Base-by-base conservation (phyloP, 2,888 invertebrate genomes). In the Synanthedon myopaeformis region DNA sequence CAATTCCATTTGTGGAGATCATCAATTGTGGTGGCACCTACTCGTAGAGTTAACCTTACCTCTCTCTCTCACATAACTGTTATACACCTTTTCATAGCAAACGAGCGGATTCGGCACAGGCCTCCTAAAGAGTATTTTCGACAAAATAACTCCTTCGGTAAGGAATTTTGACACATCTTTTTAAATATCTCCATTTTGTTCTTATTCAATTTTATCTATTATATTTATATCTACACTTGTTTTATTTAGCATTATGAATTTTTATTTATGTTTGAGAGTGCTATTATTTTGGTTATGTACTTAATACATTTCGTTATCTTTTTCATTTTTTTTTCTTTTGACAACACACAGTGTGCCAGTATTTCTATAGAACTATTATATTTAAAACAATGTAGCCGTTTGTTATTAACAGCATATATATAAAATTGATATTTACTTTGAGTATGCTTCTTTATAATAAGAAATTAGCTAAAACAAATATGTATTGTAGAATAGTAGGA, bases 101-200 rank as follows among this genome's bases (percentile, higher is more conserved):
- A 84, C 88, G 76, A 84, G 82, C 76, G 88, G 88, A 88, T 88
- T 88, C 85, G 88, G 88, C 85, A 88, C 88, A 84, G 88, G 88
- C 76, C 88, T 88, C 66, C 88, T 88, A 87, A 88, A 88, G 88
- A 88, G 88, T 87, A 88, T 88, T 85, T 88, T 88, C 88, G 88
- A 88, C 88, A 88, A 88, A 88, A 88, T 88, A 86, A 88, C 88
- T 80, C 88, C 88, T 86, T 88, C 88, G 88, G 88, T 88, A 88
- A 88, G 88, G 86, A 86, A 85, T 87, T 86, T 86, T 85, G 81
- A 86, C 83, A 86, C 86, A 83, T 83, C 78, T 82, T 84, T 83
- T 78, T 67, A 74, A 74, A 76, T 77, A 74, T 67, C 73, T 65
- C 70, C 65, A 76, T 80, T 74, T 67, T 74, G 75, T 77, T 64